Percentiles rank a stretch among this genome's conserved stretches.
phyloP scores from a whole-genome alignment of 2,888 invertebrate genomes.

The Abrostola tripartita region DNA sequence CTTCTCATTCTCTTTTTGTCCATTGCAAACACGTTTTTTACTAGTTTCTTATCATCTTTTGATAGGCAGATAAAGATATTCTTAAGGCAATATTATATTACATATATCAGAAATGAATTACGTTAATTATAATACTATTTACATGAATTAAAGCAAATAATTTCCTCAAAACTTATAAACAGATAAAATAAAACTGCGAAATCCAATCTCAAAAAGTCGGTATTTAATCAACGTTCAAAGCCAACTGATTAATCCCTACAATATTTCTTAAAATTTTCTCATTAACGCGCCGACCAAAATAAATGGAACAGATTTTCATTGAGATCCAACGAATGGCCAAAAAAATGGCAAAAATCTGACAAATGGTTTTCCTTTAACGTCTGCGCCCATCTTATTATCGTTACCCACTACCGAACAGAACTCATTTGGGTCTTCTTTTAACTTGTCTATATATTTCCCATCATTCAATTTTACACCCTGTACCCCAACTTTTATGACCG shows the following conservation, averaged over 20 bases:
- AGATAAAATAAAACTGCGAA: not conserved
- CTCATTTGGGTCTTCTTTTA: conserved; percentile 84
- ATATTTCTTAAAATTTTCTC: conserved; percentile 71
- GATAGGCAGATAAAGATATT: conserved; percentile 19
- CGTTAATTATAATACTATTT: no score
- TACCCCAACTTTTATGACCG: conserved; percentile 47
- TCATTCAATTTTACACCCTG: conserved; percentile 62
- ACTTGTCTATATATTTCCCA: conserved; percentile 64
- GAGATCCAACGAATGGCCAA: conserved; percentile 82
- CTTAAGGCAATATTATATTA: not conserved
- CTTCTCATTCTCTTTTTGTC: conserved; percentile 50
- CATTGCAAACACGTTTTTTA: conserved; percentile 56
- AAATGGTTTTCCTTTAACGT: conserved; percentile 89
- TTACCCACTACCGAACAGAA: conserved; percentile 87
- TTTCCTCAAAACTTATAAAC: no score
- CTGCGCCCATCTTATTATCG: conserved; percentile 89
- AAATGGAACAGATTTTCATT: conserved; percentile 88
- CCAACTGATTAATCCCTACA: conserved; percentile 29
- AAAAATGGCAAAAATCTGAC: conserved; percentile 87
- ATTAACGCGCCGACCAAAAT: conserved; percentile 79
- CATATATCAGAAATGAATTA: not conserved
- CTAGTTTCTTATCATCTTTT: conserved; percentile 42
- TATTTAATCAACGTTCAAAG: conserved; percentile 1
- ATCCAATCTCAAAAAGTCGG: not conserved
- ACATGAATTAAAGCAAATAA: no score